Base-by-base conservation (phyloP, 2,113 vertebrate genomes). In the Nothoprocta perdicaria region DNA sequence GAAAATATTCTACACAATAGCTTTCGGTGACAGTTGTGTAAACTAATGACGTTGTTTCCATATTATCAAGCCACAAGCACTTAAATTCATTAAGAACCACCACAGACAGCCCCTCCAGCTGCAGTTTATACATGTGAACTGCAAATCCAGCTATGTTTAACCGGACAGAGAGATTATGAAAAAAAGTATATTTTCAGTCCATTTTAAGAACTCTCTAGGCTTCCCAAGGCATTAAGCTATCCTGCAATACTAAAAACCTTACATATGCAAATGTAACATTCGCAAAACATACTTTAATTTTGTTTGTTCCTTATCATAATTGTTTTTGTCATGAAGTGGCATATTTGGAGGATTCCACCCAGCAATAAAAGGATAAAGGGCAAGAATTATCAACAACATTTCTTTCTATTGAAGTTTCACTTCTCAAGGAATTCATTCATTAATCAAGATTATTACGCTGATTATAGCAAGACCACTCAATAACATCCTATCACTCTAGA, bases 341-440 rank as follows among this genome's bases (percentile, higher is more conserved):
- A 31, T 29, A 55, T 9, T 57, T 1, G 12, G 5, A 35, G 3
- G 4, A 63, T 26, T 71, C 29, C 33, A 38, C 14, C 7, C 41
- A 38, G 3, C 66, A 40, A 27, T 38, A 84, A 68, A n/a, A 58
- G 9, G 22, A 29, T 33, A 45, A 81, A 69, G 41, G 15, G 14
- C 21, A 31, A 7, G 35, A 71, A 89, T 33, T 80, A 57, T 4
- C 35, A 77, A 35, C 58, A 75, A 2, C 11, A 16, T 0, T 0
- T 31, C 43, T 65, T 76, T 38, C 53, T 35, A 5, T 0, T 40
- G 27, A 77, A 67, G 57, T 33, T n/a, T n/a, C 57, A 83, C 66
- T 55, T 80, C 53, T 63, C 24, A 23, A 72, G 63, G 69, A 84
- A 76, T 8, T 10, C 35, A 38, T 33, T 46, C 9, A 4, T 26